A percentile compares a stretch with the other conserved stretches of the same genome.
Evolutionary conservation across 2,888 invertebrate genomes (phyloP).

Genomic region (Leptogaster cylindrica): DNA sequence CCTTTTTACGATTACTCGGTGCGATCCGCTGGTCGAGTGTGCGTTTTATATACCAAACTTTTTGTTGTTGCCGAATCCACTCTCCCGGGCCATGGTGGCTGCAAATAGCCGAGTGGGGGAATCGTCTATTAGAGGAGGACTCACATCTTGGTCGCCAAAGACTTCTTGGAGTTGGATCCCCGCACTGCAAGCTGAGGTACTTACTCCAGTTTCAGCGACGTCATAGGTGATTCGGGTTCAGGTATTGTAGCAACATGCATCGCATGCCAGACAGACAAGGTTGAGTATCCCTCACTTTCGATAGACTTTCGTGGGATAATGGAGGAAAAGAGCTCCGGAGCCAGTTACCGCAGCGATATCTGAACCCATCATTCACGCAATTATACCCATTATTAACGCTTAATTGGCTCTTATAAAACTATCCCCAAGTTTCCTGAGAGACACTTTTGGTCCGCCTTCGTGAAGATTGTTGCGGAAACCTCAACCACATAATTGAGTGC

Average conservation of each 20-base stretch:
- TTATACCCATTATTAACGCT: background rate
- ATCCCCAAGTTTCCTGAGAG: no score
- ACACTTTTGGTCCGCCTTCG: no score
- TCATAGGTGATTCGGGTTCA: conserved; percentile 24
- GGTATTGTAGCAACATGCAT: background rate
- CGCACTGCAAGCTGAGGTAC: conserved; percentile 14
- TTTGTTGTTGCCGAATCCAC: conserved; percentile 29
- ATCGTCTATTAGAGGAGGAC: conserved; percentile 3
- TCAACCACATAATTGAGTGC: no score
- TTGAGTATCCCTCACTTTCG: conserved; percentile 4
- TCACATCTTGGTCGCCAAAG: conserved; percentile 8
- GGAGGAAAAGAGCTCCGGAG: background rate
- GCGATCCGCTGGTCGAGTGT: conserved; percentile 48
- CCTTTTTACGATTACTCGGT: conserved; percentile 48
- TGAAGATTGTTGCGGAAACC: no score
- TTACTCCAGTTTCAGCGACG: conserved; percentile 36
- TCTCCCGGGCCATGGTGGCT: conserved; percentile 10
- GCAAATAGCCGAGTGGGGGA: conserved; percentile 11
- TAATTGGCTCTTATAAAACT: no score
- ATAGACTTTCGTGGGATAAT: background rate
- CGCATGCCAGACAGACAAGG: conserved; percentile 7
- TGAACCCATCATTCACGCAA: background rate
- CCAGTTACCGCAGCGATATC: background rate
- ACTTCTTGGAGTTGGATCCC: conserved; percentile 9
- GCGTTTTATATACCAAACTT: conserved; percentile 50